These are phyloP conservation scores for Conus canariensis DNA, from an alignment of 2,888 invertebrate species.

Conservation along the genomic window DNA sequence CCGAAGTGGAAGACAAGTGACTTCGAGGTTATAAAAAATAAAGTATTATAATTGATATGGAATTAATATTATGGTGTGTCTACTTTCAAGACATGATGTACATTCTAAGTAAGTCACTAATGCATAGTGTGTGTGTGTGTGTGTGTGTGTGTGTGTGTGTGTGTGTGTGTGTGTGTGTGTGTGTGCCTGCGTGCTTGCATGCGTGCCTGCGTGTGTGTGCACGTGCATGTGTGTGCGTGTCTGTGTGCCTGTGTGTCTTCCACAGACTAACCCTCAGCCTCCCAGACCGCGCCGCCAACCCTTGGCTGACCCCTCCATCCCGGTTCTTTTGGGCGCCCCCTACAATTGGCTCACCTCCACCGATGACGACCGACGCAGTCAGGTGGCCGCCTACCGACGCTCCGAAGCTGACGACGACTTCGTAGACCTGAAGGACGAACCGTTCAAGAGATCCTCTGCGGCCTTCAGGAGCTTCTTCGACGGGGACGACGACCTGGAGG, in stretches of 20 bases:
- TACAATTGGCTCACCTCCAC: slow-evolving; percentile 25
- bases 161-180: no score
- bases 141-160: not conserved
- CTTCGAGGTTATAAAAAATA: no score
- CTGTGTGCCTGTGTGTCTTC: no score
- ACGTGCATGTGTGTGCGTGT: no score
- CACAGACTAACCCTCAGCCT: not conserved
- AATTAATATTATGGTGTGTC: no score
- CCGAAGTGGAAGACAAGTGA: no score
- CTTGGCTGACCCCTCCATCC: slow-evolving; percentile 26
- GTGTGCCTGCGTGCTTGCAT: no score
- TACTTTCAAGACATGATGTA: no score
- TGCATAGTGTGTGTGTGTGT: no score
- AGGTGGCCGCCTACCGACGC: slow-evolving; percentile 28
- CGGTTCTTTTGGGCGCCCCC: slow-evolving; percentile 38
- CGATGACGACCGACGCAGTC: not conserved
- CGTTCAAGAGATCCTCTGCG: slow-evolving; percentile 24
- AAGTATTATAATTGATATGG: no score
- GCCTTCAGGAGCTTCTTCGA: slow-evolving; percentile 1
- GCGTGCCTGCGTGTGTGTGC: not conserved
- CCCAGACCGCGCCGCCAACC: not conserved
- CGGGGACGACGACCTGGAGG: not conserved
- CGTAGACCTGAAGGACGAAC: not conserved
- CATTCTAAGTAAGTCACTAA: no score
- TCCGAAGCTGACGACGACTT: not conserved